A percentile compares a stretch with the other conserved stretches of the same genome.
These are phyloP conservation scores for Leptoclinus maculatus DNA, from an alignment of 2,797 vertebrate species.

Conservation along the genomic window DNA sequence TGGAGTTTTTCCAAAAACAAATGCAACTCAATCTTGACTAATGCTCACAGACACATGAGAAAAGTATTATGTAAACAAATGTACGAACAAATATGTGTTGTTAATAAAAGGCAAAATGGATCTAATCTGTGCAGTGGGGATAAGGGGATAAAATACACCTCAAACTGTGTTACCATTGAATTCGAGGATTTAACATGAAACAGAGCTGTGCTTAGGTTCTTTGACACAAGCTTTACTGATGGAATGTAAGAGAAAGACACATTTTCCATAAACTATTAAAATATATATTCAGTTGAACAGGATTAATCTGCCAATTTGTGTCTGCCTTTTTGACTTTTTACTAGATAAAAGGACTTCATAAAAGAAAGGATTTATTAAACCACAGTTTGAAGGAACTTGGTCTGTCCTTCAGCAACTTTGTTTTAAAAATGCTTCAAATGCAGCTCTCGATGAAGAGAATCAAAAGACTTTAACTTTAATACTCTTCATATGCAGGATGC, in stretches of 20 bases:
- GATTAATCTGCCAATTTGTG: not conserved
- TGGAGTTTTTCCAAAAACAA: conserved; percentile 1
- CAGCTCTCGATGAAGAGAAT: not conserved
- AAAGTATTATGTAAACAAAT: conserved; percentile 11
- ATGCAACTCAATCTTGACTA: not conserved
- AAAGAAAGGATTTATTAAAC: not conserved
- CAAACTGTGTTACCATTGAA: not conserved
- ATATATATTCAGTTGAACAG: not conserved
- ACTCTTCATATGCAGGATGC: not conserved
- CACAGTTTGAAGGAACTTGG: not conserved
- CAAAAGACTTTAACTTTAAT: not conserved
- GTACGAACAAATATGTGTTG: not conserved
- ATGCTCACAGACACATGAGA: not conserved
- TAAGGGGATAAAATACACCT: not conserved
- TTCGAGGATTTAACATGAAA: not conserved
- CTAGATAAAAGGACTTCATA: not conserved
- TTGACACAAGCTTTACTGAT: not conserved
- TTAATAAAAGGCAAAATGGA: not conserved
- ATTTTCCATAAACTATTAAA: not conserved
- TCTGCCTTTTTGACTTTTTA: not conserved
- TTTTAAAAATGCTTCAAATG: not conserved
- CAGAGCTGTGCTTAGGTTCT: not conserved
- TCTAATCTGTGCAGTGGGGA: not conserved
- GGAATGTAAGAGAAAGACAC: not conserved
- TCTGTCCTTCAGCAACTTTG: not conserved